Conservation (phyloP, 2,888 invertebrate genomes). For the Girardia tigrina region DNA sequence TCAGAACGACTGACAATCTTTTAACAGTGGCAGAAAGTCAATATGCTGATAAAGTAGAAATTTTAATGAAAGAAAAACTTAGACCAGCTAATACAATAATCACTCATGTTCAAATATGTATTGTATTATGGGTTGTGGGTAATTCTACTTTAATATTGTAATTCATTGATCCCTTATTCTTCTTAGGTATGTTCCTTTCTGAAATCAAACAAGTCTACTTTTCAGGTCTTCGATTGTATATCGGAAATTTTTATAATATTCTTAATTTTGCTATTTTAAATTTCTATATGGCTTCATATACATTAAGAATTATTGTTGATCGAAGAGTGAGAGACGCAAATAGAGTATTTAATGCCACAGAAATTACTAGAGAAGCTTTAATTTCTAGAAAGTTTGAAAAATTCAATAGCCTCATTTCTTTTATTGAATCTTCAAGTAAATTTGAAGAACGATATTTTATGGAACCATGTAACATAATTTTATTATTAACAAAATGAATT, state of each 20-base stretch:
- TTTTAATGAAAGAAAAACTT: constrained; percentile 44
- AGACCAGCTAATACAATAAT: constrained; percentile 48
- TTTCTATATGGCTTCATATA: constrained; percentile 49
- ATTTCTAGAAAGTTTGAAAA: constrained; percentile 37
- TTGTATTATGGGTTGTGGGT: constrained; percentile 50
- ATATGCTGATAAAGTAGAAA: constrained; percentile 43
- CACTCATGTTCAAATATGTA: constrained; percentile 49
- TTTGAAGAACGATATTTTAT: constrained; percentile 40
- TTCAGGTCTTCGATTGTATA: constrained; percentile 46
- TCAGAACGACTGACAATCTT: constrained; percentile 32
- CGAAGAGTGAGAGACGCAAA: constrained; percentile 46
- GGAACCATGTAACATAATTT: constrained; percentile 44
- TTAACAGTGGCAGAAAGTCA: constrained; percentile 1
- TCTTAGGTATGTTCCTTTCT: constrained; percentile 47
- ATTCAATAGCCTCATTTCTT: constrained; percentile 40
- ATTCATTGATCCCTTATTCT: neutral
- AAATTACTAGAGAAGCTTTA: constrained; percentile 13
- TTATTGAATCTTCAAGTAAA: constrained; percentile 36
- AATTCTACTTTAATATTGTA: constrained; percentile 35
- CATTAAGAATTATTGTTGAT: constrained; percentile 48
- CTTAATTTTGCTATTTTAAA: constrained; percentile 49
- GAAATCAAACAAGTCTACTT: constrained; percentile 50
- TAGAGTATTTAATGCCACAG: constrained; percentile 39
- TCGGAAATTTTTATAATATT: constrained; percentile 48
- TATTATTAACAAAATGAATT: neutral